These are phyloP conservation scores for Bos indicus DNA, from an alignment of 2,113 vertebrate species.

Conservation along the genomic window DNA sequence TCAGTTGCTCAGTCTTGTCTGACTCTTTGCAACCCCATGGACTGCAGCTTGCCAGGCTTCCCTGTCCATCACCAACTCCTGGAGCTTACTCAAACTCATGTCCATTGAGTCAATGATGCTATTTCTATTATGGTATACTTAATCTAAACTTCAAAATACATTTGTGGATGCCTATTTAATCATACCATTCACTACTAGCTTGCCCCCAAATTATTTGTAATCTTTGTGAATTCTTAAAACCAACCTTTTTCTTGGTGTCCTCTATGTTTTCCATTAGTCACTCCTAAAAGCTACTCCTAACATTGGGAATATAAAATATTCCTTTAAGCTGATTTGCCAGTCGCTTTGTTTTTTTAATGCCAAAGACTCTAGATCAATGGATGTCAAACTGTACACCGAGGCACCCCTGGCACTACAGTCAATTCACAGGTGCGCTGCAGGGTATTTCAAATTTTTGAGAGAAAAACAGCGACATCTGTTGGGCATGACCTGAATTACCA, in stretches of 20 bases:
- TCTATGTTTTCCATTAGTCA: background rate
- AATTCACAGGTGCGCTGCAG: background rate
- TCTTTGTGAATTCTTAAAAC: background rate
- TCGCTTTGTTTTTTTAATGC: background rate
- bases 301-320: background rate
- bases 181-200: background rate
- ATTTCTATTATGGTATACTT: conserved; percentile 12
- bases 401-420: background rate
- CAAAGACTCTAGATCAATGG: background rate
- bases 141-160: background rate
- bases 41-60: background rate
- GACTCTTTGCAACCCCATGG: background rate
- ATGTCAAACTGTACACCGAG: background rate
- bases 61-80: background rate
- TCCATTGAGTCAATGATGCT: background rate
- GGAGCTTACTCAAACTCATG: background rate
- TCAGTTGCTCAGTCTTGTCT: background rate
- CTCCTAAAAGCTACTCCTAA: conserved; percentile 6
- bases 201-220: background rate
- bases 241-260: background rate
- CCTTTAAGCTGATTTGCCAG: background rate
- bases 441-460: conserved; percentile 25
- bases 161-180: background rate
- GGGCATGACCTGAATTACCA: conserved; percentile 50
- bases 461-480: conserved; percentile 61